Evolutionary conservation across 2,888 invertebrate genomes (phyloP).

Genomic region (Meiosimyza platycephala): DNA sequence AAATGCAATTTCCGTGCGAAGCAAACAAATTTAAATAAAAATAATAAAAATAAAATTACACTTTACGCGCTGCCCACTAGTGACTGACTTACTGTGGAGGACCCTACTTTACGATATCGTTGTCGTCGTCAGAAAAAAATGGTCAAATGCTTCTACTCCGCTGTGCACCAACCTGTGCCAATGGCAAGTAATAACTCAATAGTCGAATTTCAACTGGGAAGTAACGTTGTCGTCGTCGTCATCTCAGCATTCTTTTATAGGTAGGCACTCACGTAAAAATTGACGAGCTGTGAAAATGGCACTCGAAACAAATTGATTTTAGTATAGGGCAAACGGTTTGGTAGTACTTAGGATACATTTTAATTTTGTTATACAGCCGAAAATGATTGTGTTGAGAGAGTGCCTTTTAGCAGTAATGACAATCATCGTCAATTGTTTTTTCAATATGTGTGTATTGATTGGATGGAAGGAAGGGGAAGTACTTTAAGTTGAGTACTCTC

Average conservation of each 20-base stretch:
- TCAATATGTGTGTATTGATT: too few relatives aligned
- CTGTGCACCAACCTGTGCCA: not conserved
- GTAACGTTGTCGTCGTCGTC: not conserved
- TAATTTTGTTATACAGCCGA: not conserved
- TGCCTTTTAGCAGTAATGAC: not conserved
- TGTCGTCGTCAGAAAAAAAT: not conserved
- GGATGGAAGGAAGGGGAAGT: too few relatives aligned
- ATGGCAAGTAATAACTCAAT: not conserved
- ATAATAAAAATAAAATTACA: constrained; percentile 24
- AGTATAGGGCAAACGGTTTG: not conserved
- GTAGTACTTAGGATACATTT: not conserved
- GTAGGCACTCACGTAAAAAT: constrained; percentile 53
- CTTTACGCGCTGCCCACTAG: not conserved
- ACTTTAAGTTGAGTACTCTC: too few relatives aligned
- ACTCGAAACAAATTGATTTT: constrained; percentile 34
- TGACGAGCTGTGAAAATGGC: constrained; percentile 61
- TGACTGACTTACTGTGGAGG: not conserved
- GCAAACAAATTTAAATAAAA: constrained; percentile 42
- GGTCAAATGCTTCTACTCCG: not conserved
- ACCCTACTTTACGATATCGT: too few relatives aligned
- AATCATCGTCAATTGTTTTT: not conserved
- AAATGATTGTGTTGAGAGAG: not conserved
- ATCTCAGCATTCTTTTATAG: not conserved
- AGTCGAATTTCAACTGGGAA: not conserved
- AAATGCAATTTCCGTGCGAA: constrained; percentile 43